phyloP scores from a whole-genome alignment of 1,140 invertebrate genomes.

The Lordiphosa mommai region DNA sequence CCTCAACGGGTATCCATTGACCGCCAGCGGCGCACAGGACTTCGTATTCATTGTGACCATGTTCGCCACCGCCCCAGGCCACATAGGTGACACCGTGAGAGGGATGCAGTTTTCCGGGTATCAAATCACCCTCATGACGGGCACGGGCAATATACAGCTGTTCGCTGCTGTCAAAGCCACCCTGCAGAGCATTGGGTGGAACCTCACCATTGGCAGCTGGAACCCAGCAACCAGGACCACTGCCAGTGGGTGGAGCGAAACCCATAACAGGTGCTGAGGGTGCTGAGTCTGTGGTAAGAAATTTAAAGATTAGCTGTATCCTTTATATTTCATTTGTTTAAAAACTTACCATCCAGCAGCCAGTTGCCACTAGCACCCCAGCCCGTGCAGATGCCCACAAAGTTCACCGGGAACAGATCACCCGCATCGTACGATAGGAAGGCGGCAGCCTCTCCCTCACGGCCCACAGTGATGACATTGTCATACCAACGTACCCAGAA shows the following conservation, averaged over 20 bases:
- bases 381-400: slow-evolving; percentile 90
- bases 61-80: slow-evolving; percentile 89
- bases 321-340: background rate
- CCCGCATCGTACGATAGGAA: slow-evolving; percentile 87
- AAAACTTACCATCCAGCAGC: slow-evolving; percentile 87
- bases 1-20: slow-evolving; percentile 83
- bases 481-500: slow-evolving; percentile 91
- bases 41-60: slow-evolving; percentile 87
- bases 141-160: slow-evolving; percentile 87
- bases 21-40: slow-evolving; percentile 83
- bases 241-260: slow-evolving; percentile 49
- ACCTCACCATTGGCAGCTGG: slow-evolving; percentile 83
- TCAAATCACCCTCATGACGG: slow-evolving; percentile 86
- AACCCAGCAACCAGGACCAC: slow-evolving; percentile 83
- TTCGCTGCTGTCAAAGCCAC: slow-evolving; percentile 87
- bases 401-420: slow-evolving; percentile 84
- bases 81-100: slow-evolving; percentile 88
- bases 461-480: slow-evolving; percentile 80
- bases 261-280: slow-evolving; percentile 55
- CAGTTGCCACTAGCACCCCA: slow-evolving; percentile 92
- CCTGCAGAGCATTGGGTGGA: slow-evolving; percentile 86
- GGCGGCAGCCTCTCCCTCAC: slow-evolving; percentile 83
- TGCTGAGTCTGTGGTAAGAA: slow-evolving; percentile 25
- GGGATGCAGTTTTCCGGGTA: slow-evolving; percentile 88
- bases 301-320: slow-evolving; percentile 6